phyloP scores from a whole-genome alignment of 2,113 vertebrate species.

The Psettodes erumei region DNA sequence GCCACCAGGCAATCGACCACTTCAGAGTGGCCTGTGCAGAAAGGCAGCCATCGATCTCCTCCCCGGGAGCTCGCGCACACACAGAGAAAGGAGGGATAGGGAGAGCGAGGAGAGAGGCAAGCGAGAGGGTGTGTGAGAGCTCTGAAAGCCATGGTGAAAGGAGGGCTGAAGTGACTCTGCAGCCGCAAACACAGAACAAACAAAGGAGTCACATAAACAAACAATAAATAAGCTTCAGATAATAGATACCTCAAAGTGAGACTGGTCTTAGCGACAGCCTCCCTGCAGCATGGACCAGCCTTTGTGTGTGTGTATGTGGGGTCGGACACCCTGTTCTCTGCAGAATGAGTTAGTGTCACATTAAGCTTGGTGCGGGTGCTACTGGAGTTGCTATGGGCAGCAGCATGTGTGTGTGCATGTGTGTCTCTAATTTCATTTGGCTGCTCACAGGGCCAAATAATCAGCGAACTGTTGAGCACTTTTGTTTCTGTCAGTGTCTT shows the following conservation, averaged over 20 bases:
- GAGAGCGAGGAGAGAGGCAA: conserved; percentile 48
- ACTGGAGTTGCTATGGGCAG: conserved; percentile 80
- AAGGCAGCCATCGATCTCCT: conserved; percentile 84
- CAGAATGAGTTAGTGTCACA: conserved; percentile 83
- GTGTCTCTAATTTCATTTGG: conserved; percentile 80
- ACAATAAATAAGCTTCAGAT: conserved; percentile 78
- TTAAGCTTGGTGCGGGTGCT: conserved; percentile 75
- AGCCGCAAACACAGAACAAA: conserved; percentile 73
- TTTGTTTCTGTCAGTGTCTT: conserved; percentile 72
- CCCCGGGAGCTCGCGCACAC: conserved; percentile 69
- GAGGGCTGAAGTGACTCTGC: conserved; percentile 72
- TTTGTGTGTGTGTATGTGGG: conserved; percentile 20
- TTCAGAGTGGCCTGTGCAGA: conserved; percentile 83
- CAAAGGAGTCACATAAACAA: conserved; percentile 81
- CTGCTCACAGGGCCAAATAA: conserved; percentile 78
- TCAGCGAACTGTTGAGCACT: conserved; percentile 81
- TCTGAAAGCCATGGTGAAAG: conserved; percentile 72
- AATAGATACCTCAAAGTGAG: conserved; percentile 78
- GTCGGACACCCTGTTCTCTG: conserved; percentile 74
- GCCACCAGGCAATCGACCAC: conserved; percentile 81
- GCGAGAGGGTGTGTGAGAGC: conserved; percentile 60
- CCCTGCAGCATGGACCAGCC: conserved; percentile 58
- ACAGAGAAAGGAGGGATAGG: conserved; percentile 64
- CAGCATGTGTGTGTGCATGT: conserved; percentile 54
- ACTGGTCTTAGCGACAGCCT: conserved; percentile 65